Conservation (phyloP, 2,797 vertebrate genomes). For the Oceanodroma leucorhoa region DNA sequence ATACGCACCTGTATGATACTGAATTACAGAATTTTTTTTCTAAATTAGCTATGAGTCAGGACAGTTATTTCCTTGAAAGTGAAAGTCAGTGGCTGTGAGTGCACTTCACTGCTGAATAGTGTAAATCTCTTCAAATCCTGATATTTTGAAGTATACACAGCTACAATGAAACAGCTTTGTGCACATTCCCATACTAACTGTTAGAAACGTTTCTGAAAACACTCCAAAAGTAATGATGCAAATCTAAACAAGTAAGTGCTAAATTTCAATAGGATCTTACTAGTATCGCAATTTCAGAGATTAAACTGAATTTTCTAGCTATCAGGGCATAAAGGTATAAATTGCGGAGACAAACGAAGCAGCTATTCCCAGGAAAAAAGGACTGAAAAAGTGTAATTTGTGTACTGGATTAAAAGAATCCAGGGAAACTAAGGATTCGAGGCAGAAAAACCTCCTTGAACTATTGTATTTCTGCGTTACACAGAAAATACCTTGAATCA, state of each 20-base stretch:
- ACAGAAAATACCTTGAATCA: constrained; percentile 47
- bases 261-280: background rate
- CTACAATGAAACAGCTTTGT: constrained; percentile 12
- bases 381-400: background rate
- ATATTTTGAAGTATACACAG: background rate
- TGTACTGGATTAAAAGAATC: background rate
- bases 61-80: constrained; percentile 65
- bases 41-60: constrained; percentile 37
- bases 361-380: background rate
- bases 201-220: constrained; percentile 14
- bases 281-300: background rate
- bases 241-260: background rate
- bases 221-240: background rate
- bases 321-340: background rate
- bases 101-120: constrained; percentile 22
- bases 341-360: background rate
- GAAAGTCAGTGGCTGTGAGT: constrained; percentile 57
- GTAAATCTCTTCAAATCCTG: constrained; percentile 32
- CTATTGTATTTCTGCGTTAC: background rate
- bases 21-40: background rate
- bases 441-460: background rate
- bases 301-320: background rate
- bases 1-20: constrained; percentile 58
- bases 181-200: constrained; percentile 26
- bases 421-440: background rate